Evolutionary conservation across 2,113 vertebrate genomes (phyloP).

Genomic region (Nycticebus coucang): DNA sequence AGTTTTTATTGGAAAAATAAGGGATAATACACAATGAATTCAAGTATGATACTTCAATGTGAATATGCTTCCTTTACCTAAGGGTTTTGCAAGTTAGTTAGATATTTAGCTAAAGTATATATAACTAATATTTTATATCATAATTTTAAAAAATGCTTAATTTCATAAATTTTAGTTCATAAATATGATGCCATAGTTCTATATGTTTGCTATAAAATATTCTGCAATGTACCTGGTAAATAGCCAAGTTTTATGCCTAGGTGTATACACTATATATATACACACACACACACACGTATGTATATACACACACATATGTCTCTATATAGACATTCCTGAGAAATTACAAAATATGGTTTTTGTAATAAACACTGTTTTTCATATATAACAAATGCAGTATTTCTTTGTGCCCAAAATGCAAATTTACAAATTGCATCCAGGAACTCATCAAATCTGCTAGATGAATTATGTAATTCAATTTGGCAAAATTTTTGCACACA

Average conservation of each 20-base stretch:
- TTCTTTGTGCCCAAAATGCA: slow-evolving; percentile 73
- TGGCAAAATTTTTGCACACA: slow-evolving; percentile 80
- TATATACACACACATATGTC: not conserved
- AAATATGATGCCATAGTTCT: not conserved
- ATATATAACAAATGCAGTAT: slow-evolving; percentile 76
- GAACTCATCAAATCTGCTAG: slow-evolving; percentile 73
- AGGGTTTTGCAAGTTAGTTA: slow-evolving; percentile 9
- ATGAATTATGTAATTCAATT: slow-evolving; percentile 80
- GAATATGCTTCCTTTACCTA: not conserved
- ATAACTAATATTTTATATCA: slow-evolving; percentile 21
- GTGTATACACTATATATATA: not conserved
- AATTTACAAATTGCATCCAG: slow-evolving; percentile 74
- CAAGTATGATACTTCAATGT: not conserved
- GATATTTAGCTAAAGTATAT: not conserved
- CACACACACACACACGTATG: not conserved
- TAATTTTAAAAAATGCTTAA: slow-evolving; percentile 27
- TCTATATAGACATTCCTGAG: slow-evolving; percentile 39
- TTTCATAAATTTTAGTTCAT: slow-evolving; percentile 39
- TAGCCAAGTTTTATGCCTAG: slow-evolving; percentile 49
- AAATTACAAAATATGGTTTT: slow-evolving; percentile 57
- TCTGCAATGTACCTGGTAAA: not conserved
- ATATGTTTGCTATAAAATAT: slow-evolving; percentile 20
- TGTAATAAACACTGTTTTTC: slow-evolving; percentile 62
- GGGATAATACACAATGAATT: not conserved
- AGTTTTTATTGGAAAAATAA: slow-evolving; percentile 39